These are phyloP conservation scores for Epizoanthus rinbou DNA, from an alignment of 92 coral and sea anemone species.

Conservation along the genomic window DNA sequence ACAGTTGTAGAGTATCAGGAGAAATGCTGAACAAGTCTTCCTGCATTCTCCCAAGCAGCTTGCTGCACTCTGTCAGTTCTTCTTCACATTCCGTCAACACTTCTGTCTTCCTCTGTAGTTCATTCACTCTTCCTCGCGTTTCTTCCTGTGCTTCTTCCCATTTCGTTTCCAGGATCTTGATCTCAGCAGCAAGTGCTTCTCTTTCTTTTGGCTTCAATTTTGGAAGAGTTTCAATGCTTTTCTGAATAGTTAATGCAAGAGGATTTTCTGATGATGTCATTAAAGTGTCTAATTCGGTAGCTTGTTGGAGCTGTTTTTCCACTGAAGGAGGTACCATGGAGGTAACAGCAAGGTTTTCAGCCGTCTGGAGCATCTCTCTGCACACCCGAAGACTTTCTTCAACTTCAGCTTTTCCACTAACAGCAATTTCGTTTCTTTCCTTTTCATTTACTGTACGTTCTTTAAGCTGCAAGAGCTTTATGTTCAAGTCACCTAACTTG, in stretches of 20 bases:
- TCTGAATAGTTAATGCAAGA: conserved; percentile 38
- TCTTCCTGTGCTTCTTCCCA: conserved; percentile 71
- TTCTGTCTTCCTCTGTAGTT: conserved; percentile 54
- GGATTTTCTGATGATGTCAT: conserved; percentile 62
- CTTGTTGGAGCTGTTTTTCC: conserved; percentile 52
- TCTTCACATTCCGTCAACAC: conserved; percentile 54
- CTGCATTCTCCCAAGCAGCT: conserved; percentile 60
- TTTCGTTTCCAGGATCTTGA: conserved; percentile 48
- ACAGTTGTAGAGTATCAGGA: conserved; percentile 26
- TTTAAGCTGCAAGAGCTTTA: conserved; percentile 66
- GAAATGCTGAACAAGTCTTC: conserved; percentile 46
- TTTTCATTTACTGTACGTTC: conserved; percentile 48
- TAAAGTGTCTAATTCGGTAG: conserved; percentile 36
- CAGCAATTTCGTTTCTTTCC: conserved; percentile 51
- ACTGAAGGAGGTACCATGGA: conserved; percentile 35
- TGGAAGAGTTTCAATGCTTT: conserved; percentile 44
- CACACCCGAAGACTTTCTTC: conserved; percentile 64
- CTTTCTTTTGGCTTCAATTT: conserved; percentile 67
- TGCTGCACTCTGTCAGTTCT: conserved; percentile 48
- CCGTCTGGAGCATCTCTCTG: conserved; percentile 56
- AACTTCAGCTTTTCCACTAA: conserved; percentile 50
- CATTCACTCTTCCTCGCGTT: conserved; percentile 47
- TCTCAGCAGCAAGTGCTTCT: conserved; percentile 54
- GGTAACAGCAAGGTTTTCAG: conserved; percentile 44
- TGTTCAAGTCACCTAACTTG: conserved; percentile 53